Conservation (phyloP, 2,888 invertebrate species). For the Calameuta idolon region DNA sequence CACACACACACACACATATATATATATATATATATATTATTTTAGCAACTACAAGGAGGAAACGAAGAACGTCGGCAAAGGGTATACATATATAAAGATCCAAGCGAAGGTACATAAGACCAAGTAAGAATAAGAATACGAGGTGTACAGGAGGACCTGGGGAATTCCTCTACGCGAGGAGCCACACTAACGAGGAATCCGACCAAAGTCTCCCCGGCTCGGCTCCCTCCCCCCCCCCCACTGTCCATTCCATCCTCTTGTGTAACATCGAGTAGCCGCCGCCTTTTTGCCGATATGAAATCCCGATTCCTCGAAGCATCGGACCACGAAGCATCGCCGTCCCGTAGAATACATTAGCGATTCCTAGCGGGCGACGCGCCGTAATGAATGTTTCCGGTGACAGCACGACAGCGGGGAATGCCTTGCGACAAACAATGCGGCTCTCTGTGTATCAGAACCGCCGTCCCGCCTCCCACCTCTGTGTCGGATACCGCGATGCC, state of each 20-base stretch:
- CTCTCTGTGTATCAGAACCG: conserved; percentile 31
- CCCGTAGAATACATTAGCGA: conserved; percentile 57
- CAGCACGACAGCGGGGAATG: conserved; percentile 56
- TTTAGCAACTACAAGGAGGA: neutral
- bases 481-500: neutral
- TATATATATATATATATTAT: neutral
- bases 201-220: neutral
- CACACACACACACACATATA: too few species aligned
- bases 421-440: conserved; percentile 61
- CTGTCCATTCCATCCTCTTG: conserved; percentile 34
- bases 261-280: conserved; percentile 34
- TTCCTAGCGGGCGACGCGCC: conserved; percentile 53
- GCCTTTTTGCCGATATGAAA: conserved; percentile 51
- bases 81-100: neutral
- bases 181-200: conserved; percentile 10
- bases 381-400: conserved; percentile 65
- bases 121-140: conserved; percentile 3
- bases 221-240: neutral
- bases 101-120: neutral
- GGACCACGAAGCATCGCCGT: neutral
- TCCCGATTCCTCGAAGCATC: conserved; percentile 51
- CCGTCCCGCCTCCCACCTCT: conserved; percentile 12
- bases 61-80: neutral
- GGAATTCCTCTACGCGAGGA: conserved; percentile 2
- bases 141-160: neutral